These are phyloP conservation scores for Agapostemon virescens DNA, from an alignment of 2,888 invertebrate species.

Conservation along the genomic window DNA sequence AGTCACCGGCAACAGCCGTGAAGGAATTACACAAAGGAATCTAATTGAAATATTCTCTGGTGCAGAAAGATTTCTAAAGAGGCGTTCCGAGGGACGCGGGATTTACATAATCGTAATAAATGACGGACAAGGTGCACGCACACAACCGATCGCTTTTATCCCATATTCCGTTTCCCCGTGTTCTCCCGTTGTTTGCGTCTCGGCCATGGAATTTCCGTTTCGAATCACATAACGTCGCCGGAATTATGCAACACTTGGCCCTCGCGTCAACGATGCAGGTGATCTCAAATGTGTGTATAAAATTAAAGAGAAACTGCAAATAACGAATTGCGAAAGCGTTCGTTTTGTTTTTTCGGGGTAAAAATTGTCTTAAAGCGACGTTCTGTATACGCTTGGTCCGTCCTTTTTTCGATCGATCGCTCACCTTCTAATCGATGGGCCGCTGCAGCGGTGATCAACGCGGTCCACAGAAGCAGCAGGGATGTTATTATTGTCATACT, in stretches of 20 bases:
- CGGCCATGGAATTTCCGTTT: not conserved
- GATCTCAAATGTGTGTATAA: no score
- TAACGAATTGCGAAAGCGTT: not conserved
- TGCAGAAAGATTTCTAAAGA: conserved; percentile 39
- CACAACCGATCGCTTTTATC: conserved; percentile 26
- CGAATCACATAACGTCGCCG: conserved; percentile 13
- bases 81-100: conserved; percentile 33
- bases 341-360: no score
- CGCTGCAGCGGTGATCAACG: conserved; percentile 51
- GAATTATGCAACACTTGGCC: conserved; percentile 41
- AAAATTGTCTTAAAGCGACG: not conserved
- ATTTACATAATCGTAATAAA: conserved; percentile 64
- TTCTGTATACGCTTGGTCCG: not conserved
- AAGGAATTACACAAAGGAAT: not conserved
- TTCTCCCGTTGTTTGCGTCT: conserved; percentile 36
- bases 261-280: not conserved
- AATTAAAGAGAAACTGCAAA: not conserved
- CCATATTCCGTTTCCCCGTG: conserved; percentile 43
- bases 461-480: conserved; percentile 56
- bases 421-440: conserved; percentile 60
- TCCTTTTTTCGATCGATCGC: conserved; percentile 7
- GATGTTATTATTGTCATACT: conserved; percentile 64
- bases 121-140: conserved; percentile 39
- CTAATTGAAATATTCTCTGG: conserved; percentile 40
- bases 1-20: not conserved